A percentile compares a stretch with the other conserved stretches of the same genome.
Evolutionary conservation across 2,797 vertebrate genomes (phyloP).

Genomic region (Leptatherina wallacei): DNA sequence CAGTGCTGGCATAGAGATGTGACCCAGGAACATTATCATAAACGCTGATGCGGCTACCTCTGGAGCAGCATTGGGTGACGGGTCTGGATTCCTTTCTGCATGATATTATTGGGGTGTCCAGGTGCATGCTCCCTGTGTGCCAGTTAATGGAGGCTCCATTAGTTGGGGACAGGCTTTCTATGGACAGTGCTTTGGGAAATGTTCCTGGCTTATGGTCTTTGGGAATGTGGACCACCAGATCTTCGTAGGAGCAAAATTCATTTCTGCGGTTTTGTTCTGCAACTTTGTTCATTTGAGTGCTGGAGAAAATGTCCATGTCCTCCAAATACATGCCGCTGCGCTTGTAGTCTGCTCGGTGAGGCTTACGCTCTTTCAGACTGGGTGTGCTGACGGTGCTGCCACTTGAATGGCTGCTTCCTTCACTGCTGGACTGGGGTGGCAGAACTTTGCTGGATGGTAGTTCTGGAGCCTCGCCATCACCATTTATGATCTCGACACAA

Average conservation of each 20-base stretch:
- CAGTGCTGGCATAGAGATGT: constrained; percentile 95
- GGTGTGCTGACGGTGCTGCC: constrained; percentile 87
- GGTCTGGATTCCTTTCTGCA: constrained; percentile 81
- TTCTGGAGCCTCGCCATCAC: constrained; percentile 74
- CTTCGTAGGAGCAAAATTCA: constrained; percentile 95
- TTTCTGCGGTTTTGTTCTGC: constrained; percentile 86
- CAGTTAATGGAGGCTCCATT: constrained; percentile 84
- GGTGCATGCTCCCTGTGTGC: constrained; percentile 85
- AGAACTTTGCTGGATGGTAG: constrained; percentile 34
- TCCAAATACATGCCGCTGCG: constrained; percentile 97
- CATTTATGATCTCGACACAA: constrained; percentile 87
- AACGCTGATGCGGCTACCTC: constrained; percentile 94
- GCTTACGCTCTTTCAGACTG: constrained; percentile 86
- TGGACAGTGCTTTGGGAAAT: constrained; percentile 97
- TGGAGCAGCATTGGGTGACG: constrained; percentile 86
- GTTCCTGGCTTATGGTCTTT: constrained; percentile 99
- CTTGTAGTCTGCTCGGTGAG: constrained; percentile 86
- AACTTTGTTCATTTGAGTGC: constrained; percentile 76
- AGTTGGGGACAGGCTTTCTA: constrained; percentile 94
- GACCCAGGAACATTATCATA: constrained; percentile 97
- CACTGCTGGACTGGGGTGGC: constrained; percentile 81
- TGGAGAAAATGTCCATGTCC: constrained; percentile 91
- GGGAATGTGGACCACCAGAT: constrained; percentile 93
- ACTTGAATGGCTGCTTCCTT: constrained; percentile 87
- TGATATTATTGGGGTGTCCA: constrained; percentile 82